A percentile compares a stretch with the other conserved stretches of the same genome.
Conservation (phyloP, 2,888 invertebrate species). For the Dusona sp. region DNA sequence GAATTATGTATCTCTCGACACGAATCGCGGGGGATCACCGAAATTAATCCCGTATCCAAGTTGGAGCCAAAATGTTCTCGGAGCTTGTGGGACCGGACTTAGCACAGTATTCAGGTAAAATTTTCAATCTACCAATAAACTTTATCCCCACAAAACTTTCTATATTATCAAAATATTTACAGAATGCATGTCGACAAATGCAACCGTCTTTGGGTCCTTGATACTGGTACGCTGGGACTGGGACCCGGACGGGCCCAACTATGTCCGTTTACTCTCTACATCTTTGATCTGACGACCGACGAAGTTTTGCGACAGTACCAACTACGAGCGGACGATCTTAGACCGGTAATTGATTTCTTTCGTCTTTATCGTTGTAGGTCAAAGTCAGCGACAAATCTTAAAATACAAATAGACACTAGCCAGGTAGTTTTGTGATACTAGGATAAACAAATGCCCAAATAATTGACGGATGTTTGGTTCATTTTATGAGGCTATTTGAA, state of each 20-base stretch:
- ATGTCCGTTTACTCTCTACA: conserved; percentile 92
- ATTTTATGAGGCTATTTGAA: too few relatives aligned
- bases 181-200: too few relatives aligned
- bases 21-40: conserved; percentile 89
- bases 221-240: conserved; percentile 94
- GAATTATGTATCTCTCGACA: conserved; percentile 91
- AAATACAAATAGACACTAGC: too few relatives aligned
- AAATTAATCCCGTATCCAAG: conserved; percentile 92
- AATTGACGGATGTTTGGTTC: too few relatives aligned
- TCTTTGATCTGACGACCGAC: conserved; percentile 91
- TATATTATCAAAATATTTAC: conserved; percentile 88
- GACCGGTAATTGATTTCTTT: conserved; percentile 73
- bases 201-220: too few relatives aligned
- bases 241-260: conserved; percentile 91
- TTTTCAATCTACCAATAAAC: not conserved
- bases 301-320: conserved; percentile 89
- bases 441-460: too few relatives aligned
- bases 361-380: not conserved
- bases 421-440: too few relatives aligned
- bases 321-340: conserved; percentile 90
- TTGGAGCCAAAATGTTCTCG: conserved; percentile 90
- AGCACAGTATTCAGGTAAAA: conserved; percentile 89
- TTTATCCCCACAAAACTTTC: not conserved
- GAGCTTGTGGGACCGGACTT: conserved; percentile 90
- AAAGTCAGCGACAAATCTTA: not conserved